phyloP scores from a whole-genome alignment of 2,113 vertebrate genomes.

The Hippocampus barbouri region DNA sequence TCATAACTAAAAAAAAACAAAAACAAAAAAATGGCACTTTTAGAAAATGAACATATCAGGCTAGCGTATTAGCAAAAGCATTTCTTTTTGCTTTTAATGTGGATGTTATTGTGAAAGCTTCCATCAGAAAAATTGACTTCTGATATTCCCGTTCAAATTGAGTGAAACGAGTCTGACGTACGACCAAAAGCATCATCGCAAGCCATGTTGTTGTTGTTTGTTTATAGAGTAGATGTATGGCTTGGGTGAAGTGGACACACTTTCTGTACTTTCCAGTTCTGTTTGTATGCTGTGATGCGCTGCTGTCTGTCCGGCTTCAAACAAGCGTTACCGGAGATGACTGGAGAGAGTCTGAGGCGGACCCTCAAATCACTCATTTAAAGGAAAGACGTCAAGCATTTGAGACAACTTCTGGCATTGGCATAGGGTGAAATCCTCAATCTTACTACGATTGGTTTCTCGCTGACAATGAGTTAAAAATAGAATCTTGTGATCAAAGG shows the following conservation, averaged over 20 bases:
- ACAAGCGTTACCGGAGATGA: conserved; percentile 10
- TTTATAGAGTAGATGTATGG: no score
- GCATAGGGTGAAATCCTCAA: conserved; percentile 31
- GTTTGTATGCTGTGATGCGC: conserved; percentile 13
- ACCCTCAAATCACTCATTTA: conserved; percentile 29
- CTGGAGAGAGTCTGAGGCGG: neutral
- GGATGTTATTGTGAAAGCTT: no score
- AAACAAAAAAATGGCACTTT: no score
- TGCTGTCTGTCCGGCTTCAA: conserved; percentile 40
- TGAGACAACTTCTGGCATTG: conserved; percentile 21
- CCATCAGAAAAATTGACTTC: neutral
- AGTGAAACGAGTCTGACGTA: no score
- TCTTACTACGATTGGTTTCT: conserved; percentile 40
- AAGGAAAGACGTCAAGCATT: conserved; percentile 38
- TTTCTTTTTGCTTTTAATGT: no score
- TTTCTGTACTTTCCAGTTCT: neutral
- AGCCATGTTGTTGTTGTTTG: no score
- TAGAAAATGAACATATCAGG: no score
- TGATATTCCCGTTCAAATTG: neutral
- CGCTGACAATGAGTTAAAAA: conserved; percentile 66
- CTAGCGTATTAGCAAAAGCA: no score
- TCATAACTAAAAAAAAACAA: no score
- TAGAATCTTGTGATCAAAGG: conserved; percentile 68
- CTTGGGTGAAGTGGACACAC: no score
- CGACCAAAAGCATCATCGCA: no score